phyloP scores from a whole-genome alignment of 2,113 vertebrate species.

The Hemiscyllium ocellatum region DNA sequence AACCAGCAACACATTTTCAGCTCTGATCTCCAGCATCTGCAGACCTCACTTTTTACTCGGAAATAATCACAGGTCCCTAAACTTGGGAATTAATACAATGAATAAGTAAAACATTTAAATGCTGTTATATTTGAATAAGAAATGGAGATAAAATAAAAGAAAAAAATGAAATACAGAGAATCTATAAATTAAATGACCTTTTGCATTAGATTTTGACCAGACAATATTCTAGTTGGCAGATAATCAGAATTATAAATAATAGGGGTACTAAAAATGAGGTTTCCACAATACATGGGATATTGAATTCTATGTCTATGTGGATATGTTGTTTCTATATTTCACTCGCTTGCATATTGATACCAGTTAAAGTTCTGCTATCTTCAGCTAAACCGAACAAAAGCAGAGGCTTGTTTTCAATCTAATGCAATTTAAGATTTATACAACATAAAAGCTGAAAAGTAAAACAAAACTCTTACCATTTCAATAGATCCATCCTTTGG shows the following conservation, averaged over 20 bases:
- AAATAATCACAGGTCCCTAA: neutral
- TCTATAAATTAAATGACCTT: neutral
- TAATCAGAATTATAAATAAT: neutral
- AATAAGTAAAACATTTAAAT: neutral
- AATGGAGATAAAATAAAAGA: neutral
- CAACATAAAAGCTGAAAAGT: neutral
- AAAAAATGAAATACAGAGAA: neutral
- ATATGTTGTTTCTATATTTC: neutral
- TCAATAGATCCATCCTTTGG: conserved; percentile 81
- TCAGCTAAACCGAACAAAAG: neutral
- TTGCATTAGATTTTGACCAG: neutral
- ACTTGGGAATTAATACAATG: neutral
- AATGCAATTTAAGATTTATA: neutral
- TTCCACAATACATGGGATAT: neutral
- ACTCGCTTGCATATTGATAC: neutral
- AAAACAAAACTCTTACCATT: conserved; percentile 66
- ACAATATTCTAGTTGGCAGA: neutral
- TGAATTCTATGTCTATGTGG: neutral
- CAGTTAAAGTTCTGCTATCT: neutral
- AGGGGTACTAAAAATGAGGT: neutral
- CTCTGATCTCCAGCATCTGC: too few relatives aligned
- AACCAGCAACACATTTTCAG: too few relatives aligned
- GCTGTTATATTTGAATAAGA: neutral
- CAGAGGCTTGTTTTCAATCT: neutral
- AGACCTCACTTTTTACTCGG: too few relatives aligned